Evolutionary conservation across 2,797 vertebrate species (phyloP), one percentile per base, ranked within the genome.

Genomic region (Myotis myotis): DNA sequence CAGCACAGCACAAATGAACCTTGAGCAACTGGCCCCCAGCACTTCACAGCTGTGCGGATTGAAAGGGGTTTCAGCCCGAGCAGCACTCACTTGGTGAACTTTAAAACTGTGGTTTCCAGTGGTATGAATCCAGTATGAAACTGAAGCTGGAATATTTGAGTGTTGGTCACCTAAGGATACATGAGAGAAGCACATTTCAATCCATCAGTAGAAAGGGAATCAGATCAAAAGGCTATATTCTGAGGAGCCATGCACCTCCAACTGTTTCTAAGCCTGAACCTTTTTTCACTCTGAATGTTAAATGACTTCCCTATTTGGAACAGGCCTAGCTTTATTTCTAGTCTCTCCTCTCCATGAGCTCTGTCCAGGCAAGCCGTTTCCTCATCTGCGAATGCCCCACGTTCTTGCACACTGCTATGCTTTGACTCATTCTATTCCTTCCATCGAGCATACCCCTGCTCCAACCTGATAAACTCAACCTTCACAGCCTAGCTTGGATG

Each of bases 111-210:
- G 95, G 99, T 99, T 94, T 99, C 99, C 87, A 99, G 98, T 87
- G 99, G 97, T 96, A 99, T 99, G 97, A 99, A 99, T 97, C 99
- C 99, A 93, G 99, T 99, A 92, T 99, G 99, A 97, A 99, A 99
- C 92, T 99, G 99, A 97, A 99, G 99, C 98, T 99, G 99, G 97
- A 99, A 99, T 97, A 99, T 99, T 98, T 99, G 99, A 30, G 99
- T 99, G 98, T 99, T 99, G 97, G 99, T 99, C 98, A 99, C 99
- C 99, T 99, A 96, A 94, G 96, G 96, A 94, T 12, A 92, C 44
- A 75, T 0, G 22, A 80, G 30, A 81, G 55, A 81, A 92, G 51
- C n/a, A 86, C 5, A 55, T 51, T 16, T 60, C 3, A 70, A 11
- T 44, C 22, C n/a, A 53, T 55, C 72, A n/a, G 6, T 13, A 47